Conservation (phyloP, 2,797 vertebrate species). For the Rousettus madagascariensis region DNA sequence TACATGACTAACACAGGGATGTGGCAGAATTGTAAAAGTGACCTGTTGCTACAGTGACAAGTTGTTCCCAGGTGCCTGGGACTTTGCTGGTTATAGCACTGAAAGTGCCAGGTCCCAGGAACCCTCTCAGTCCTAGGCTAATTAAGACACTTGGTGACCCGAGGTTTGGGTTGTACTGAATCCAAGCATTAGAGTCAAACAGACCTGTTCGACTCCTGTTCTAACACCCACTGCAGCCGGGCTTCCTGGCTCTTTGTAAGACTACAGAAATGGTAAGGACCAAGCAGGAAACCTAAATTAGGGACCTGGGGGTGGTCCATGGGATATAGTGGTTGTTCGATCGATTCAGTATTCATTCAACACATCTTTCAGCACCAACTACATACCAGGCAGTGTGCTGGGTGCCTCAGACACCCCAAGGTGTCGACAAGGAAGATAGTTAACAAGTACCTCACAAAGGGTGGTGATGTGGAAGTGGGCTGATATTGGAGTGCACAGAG, state of each 20-base stretch:
- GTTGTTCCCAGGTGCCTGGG: too few species aligned
- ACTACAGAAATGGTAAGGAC: not conserved
- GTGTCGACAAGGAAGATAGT: not conserved
- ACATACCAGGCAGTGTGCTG: not conserved
- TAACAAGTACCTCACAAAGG: not conserved
- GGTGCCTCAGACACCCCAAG: not conserved
- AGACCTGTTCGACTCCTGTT: not conserved
- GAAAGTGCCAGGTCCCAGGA: not conserved
- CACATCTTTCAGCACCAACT: not conserved
- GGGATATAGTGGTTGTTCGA: not conserved
- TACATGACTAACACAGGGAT: not conserved
- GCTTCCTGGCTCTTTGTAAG: not conserved
- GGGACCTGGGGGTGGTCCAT: not conserved
- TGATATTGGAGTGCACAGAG: not conserved
- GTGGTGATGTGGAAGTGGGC: not conserved
- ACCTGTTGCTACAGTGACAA: not conserved
- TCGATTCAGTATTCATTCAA: not conserved
- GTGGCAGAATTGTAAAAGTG: not conserved
- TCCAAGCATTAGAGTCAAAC: not conserved
- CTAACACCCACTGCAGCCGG: not conserved
- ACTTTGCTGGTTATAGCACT: not conserved
- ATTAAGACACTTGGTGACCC: not conserved
- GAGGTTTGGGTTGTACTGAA: not conserved
- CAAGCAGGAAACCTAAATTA: not conserved
- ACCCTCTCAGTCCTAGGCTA: not conserved